phyloP scores from a whole-genome alignment of 2,797 vertebrate genomes.

The Poecile montanus region DNA sequence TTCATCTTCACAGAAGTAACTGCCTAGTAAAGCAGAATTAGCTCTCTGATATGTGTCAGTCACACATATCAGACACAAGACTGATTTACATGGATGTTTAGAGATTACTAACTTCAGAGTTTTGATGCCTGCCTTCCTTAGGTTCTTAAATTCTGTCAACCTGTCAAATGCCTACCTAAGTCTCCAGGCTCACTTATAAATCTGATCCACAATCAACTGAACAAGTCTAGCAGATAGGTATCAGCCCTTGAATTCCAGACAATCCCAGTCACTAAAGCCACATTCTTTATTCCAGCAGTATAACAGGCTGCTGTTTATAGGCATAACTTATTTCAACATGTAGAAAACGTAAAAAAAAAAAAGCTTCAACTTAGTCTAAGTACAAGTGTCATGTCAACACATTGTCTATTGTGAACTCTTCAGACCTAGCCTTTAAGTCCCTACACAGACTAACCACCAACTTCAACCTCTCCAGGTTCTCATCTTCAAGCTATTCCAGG shows the following conservation, averaged over 20 bases:
- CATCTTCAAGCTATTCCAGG: not conserved
- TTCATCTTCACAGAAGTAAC: not conserved
- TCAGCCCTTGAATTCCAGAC: not conserved
- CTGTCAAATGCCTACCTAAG: not conserved
- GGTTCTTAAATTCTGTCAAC: not conserved
- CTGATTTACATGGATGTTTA: not conserved
- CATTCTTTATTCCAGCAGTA: not conserved
- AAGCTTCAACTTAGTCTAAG: not conserved
- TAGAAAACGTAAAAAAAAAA: not conserved
- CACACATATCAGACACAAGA: not conserved
- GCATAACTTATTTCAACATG: not conserved
- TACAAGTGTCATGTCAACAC: not conserved
- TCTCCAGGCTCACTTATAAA: not conserved
- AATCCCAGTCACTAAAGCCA: not conserved
- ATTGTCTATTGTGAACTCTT: not conserved
- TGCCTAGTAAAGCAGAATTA: not conserved
- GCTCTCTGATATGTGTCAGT: not conserved
- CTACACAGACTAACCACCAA: not conserved
- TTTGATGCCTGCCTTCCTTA: not conserved
- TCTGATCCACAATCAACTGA: not conserved
- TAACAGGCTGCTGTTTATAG: not conserved
- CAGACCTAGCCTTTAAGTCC: not conserved
- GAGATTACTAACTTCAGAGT: not conserved
- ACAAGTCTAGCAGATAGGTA: not conserved
- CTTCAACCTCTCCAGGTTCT: not conserved